These are phyloP conservation scores for Chloroclysta siterata DNA, from an alignment of 2,888 invertebrate species.

Conservation along the genomic window DNA sequence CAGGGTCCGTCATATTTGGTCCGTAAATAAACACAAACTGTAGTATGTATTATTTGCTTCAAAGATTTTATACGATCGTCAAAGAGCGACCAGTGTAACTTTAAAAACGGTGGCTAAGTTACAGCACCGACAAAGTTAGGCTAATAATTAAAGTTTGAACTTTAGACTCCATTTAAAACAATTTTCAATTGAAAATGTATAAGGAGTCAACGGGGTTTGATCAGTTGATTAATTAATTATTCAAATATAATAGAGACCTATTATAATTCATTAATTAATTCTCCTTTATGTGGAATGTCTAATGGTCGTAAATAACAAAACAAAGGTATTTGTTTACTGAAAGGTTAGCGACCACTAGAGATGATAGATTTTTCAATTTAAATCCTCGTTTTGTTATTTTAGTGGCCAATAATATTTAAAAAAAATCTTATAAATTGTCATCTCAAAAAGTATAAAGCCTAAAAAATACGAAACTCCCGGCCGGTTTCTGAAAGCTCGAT, in stretches of 20 bases:
- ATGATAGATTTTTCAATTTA: no score
- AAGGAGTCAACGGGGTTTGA: constrained; percentile 13
- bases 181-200: constrained; percentile 26
- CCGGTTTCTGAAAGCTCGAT: no score
- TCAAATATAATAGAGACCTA: not conserved
- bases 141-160: constrained; percentile 23
- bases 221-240: constrained; percentile 14
- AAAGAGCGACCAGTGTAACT: not conserved
- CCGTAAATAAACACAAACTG: not conserved
- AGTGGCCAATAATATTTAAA: no score
- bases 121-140: constrained; percentile 7
- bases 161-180: constrained; percentile 17
- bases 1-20: not conserved
- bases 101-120: constrained; percentile 2
- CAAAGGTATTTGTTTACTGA: no score
- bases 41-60: no score
- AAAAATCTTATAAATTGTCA: no score
- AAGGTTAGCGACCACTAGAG: no score
- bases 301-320: not conserved
- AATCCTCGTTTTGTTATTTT: no score
- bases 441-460: no score
- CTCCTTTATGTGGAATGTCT: no score
- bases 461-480: no score
- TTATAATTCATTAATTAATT: not conserved
- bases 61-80: not conserved